A percentile compares a stretch with the other conserved stretches of the same genome.
Evolutionary conservation across 2,113 vertebrate species (phyloP).

Genomic region (Thermophis baileyi): DNA sequence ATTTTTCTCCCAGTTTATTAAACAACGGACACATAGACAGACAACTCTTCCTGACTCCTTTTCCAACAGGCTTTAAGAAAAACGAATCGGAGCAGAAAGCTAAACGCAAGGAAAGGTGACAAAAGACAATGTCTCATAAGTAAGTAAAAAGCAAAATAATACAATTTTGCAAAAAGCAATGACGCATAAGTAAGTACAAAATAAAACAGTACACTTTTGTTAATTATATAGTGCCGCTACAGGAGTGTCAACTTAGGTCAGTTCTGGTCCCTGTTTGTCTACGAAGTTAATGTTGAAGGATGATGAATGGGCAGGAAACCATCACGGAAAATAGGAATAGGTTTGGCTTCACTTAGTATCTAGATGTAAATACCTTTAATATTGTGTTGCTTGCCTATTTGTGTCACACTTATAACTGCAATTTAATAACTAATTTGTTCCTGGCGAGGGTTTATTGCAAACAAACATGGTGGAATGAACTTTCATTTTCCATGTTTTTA

Average conservation of each 20-base stretch:
- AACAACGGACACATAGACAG: neutral
- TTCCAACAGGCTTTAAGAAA: neutral
- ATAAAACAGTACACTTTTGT: neutral
- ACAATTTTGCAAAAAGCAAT: constrained; percentile 16
- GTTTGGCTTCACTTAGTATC: neutral
- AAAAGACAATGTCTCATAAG: constrained; percentile 57
- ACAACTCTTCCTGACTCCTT: neutral
- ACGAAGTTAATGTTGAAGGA: too few relatives aligned
- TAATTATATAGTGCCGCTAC: neutral
- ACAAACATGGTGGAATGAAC: neutral
- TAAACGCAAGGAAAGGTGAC: neutral
- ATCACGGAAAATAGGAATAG: neutral
- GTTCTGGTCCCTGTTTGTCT: neutral
- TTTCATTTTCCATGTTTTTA: neutral
- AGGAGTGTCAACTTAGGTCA: neutral
- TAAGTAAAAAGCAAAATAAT: constrained; percentile 45
- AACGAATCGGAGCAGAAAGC: neutral
- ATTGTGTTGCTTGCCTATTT: neutral
- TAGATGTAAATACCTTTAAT: neutral
- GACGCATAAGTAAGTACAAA: constrained; percentile 62
- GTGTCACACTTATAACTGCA: neutral
- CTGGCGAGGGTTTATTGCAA: neutral
- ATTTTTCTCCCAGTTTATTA: neutral
- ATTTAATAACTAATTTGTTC: neutral
- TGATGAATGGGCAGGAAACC: neutral